phyloP scores from a whole-genome alignment of 2,797 vertebrate species.

The Thripadectes ignobilis region DNA sequence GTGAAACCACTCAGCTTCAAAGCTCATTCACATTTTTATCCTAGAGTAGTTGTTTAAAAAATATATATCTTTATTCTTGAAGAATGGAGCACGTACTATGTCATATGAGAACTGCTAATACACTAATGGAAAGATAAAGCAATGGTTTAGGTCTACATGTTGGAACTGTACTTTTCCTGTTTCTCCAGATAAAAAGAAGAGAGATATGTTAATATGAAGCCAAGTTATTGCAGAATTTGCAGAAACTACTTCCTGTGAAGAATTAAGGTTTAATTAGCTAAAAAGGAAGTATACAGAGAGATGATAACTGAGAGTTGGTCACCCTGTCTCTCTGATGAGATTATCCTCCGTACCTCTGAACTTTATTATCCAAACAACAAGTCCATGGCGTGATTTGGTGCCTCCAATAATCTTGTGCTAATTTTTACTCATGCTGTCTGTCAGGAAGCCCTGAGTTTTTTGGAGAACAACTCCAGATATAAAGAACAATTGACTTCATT shows the following conservation, averaged over 20 bases:
- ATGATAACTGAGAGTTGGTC: slow-evolving; percentile 78
- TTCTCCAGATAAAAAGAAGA: slow-evolving; percentile 75
- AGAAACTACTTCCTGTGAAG: slow-evolving; percentile 79
- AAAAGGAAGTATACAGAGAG: slow-evolving; percentile 80
- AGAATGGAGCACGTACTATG: slow-evolving; percentile 23
- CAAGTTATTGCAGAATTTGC: slow-evolving; percentile 75
- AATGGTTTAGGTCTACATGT: slow-evolving; percentile 65
- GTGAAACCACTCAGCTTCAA: slow-evolving; percentile 1
- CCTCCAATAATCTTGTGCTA: slow-evolving; percentile 73
- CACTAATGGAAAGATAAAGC: slow-evolving; percentile 75
- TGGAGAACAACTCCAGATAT: slow-evolving; percentile 4
- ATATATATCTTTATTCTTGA: slow-evolving; percentile 28
- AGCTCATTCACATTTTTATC: slow-evolving; percentile 33
- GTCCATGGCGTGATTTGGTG: slow-evolving; percentile 72
- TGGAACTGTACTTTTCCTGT: slow-evolving; percentile 80
- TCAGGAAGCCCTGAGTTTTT: slow-evolving; percentile 61
- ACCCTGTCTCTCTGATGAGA: slow-evolving; percentile 75
- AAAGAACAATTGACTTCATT: background rate
- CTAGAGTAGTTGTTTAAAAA: slow-evolving; percentile 41
- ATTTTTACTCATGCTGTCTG: slow-evolving; percentile 68
- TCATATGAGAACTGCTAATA: slow-evolving; percentile 67
- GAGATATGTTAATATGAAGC: slow-evolving; percentile 74
- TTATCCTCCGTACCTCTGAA: slow-evolving; percentile 81
- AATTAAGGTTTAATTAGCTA: slow-evolving; percentile 81
- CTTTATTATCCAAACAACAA: slow-evolving; percentile 83